Conservation (phyloP, 1,140 invertebrate genomes). For the Pantala flavescens region DNA sequence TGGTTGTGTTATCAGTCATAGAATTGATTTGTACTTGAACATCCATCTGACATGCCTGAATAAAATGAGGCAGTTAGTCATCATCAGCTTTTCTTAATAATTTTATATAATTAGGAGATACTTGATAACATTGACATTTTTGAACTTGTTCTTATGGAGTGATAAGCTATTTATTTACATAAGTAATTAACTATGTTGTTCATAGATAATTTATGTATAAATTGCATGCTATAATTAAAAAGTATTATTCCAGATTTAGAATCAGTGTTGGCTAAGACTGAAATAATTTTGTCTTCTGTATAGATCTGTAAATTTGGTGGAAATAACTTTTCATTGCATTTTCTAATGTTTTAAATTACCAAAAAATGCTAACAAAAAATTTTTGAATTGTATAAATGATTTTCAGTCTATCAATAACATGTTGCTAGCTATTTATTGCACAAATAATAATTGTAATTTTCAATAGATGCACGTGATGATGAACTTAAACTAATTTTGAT, state of each 20-base stretch:
- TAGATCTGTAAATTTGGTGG: constrained; percentile 9
- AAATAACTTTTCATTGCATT: constrained; percentile 10
- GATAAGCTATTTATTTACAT: background rate
- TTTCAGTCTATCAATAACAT: background rate
- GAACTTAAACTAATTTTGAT: constrained; percentile 7
- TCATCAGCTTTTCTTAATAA: background rate
- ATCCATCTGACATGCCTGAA: too few relatives aligned
- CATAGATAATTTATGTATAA: constrained; percentile 9
- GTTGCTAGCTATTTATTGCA: constrained; percentile 9
- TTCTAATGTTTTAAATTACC: background rate
- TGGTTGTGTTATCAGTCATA: too few relatives aligned
- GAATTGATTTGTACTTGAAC: too few relatives aligned
- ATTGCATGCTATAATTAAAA: constrained; percentile 7
- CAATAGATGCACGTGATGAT: constrained; percentile 9
- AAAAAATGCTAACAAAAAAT: constrained; percentile 3
- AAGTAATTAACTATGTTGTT: background rate
- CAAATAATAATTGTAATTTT: background rate
- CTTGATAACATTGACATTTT: background rate
- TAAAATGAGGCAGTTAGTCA: too few relatives aligned
- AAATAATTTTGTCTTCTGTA: constrained; percentile 8
- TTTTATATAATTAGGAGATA: background rate
- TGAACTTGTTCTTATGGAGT: background rate
- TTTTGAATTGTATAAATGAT: background rate
- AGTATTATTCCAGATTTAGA: constrained; percentile 6
- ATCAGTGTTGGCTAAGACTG: constrained; percentile 5